Conservation (phyloP, 2,113 vertebrate genomes). For the Rhegmatorhina hoffmannsi region DNA sequence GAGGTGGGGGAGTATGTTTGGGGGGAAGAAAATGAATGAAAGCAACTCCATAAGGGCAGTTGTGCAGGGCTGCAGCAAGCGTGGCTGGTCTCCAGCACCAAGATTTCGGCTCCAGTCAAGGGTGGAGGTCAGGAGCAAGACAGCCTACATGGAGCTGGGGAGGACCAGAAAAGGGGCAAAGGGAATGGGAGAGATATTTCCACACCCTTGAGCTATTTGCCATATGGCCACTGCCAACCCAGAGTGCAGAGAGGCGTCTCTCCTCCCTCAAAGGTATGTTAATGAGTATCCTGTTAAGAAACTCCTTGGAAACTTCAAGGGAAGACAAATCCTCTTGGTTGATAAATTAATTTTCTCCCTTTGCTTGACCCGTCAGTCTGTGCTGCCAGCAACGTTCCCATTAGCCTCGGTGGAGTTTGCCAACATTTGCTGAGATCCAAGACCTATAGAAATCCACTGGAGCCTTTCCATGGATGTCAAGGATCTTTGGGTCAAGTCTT, state of each 20-base stretch:
- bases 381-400: constrained; percentile 42
- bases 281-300: background rate
- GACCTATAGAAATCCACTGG: constrained; percentile 48
- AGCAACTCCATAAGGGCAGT: background rate
- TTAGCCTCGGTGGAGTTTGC: background rate
- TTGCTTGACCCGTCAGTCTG: background rate
- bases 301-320: constrained; percentile 53
- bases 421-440: constrained; percentile 44
- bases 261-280: background rate
- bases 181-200: background rate
- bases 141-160: background rate
- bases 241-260: background rate
- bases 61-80: background rate
- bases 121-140: constrained; percentile 25
- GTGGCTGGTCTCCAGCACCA: background rate
- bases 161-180: background rate
- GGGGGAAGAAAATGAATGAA: constrained; percentile 42
- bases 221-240: background rate
- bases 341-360: constrained; percentile 49
- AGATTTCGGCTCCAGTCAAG: background rate
- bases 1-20: background rate
- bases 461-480: constrained; percentile 48
- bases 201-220: background rate
- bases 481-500: constrained; percentile 44
- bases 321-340: constrained; percentile 32